A percentile compares a stretch with the other conserved stretches of the same genome.
Conservation (phyloP, 2,797 vertebrate genomes). For the Phoeniculus purpureus region DNA sequence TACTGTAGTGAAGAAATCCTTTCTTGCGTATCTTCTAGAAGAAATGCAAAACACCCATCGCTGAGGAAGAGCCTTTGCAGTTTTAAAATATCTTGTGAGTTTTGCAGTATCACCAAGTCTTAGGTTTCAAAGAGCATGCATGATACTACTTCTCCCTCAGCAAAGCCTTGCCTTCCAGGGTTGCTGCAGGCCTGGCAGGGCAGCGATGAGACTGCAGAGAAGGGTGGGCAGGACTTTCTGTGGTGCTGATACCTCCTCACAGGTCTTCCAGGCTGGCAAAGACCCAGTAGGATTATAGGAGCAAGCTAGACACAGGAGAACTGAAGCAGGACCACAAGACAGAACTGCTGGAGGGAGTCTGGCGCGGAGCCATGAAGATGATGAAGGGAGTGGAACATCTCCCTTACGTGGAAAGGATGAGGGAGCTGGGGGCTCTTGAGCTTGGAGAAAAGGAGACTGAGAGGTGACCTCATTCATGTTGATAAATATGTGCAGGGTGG, state of each 20-base stretch:
- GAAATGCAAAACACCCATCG: background rate
- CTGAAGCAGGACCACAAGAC: background rate
- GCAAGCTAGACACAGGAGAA: background rate
- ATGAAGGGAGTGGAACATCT: too few species aligned
- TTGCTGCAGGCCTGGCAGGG: background rate
- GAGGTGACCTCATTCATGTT: too few species aligned
- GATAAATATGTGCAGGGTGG: too few species aligned
- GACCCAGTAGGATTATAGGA: background rate
- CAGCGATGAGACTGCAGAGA: background rate
- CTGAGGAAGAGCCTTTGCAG: background rate
- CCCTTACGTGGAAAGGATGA: too few species aligned
- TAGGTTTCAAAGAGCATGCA: background rate
- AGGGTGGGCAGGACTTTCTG: background rate
- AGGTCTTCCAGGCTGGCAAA: background rate
- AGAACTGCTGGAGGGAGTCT: too few species aligned
- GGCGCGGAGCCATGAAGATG: too few species aligned
- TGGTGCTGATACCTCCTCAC: accelerated
- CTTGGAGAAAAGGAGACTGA: too few species aligned
- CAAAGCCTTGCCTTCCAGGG: background rate
- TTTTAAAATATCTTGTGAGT: background rate
- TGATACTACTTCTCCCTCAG: background rate
- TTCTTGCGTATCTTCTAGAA: background rate
- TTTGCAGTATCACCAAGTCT: background rate
- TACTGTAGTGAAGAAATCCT: background rate
- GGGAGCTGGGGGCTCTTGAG: too few species aligned